These are phyloP conservation scores for Sycophaga agraensis DNA, from an alignment of 1,140 invertebrate genomes.

Conservation along the genomic window DNA sequence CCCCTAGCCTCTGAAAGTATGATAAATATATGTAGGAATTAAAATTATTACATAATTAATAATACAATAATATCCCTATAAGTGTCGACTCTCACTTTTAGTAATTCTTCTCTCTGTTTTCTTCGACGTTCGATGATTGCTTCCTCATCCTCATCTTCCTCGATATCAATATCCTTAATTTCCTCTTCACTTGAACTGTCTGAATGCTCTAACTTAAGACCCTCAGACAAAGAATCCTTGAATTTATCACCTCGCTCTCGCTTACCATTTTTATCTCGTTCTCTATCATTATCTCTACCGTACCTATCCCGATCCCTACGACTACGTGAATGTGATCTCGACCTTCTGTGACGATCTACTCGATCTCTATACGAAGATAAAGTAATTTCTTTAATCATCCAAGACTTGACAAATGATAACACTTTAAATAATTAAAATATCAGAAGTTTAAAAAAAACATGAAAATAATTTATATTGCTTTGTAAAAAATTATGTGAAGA, in stretches of 20 bases:
- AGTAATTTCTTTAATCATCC: too few relatives aligned
- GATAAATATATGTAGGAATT: background rate
- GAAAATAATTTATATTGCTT: too few relatives aligned
- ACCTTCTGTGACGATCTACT: conserved; percentile 44
- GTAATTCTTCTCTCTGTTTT: conserved; percentile 84
- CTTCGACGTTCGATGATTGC: conserved; percentile 88
- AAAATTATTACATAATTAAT: conserved; percentile 27
- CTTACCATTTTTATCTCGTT: conserved; percentile 45
- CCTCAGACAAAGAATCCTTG: conserved; percentile 84
- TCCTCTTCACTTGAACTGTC: conserved; percentile 67
- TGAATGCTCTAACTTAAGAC: conserved; percentile 65
- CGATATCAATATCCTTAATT: conserved; percentile 72
- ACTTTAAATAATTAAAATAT: too few relatives aligned
- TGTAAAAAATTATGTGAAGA: too few relatives aligned
- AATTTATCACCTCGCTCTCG: conserved; percentile 66
- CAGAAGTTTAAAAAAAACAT: too few relatives aligned
- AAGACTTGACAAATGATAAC: too few relatives aligned
- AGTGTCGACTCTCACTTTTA: conserved; percentile 71
- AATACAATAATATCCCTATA: conserved; percentile 29
- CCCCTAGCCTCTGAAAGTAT: conserved; percentile 60
- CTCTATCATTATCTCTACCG: conserved; percentile 16
- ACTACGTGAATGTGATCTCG: conserved; percentile 47
- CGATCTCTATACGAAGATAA: conserved; percentile 33
- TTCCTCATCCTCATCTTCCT: conserved; percentile 91
- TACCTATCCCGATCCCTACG: conserved; percentile 46